Percentiles rank a stretch among this genome's conserved stretches.
These are phyloP conservation scores for Andricus grossulariae DNA, from an alignment of 1,140 invertebrate genomes.

Conservation along the genomic window DNA sequence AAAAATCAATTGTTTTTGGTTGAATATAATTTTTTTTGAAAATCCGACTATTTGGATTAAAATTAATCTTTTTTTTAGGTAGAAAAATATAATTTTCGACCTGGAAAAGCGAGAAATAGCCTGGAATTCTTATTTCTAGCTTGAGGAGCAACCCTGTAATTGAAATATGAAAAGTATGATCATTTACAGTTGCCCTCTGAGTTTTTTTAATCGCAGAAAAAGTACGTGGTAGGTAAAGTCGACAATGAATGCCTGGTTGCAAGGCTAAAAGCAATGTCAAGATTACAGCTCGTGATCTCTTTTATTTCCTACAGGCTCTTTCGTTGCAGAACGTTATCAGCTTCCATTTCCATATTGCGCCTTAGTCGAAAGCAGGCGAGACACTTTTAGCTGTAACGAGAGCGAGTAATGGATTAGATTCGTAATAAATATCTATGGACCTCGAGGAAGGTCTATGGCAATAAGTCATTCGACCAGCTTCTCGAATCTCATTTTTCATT, in stretches of 20 bases:
- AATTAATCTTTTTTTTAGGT: too few relatives aligned
- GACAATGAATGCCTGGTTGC: background rate
- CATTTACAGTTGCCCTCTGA: too few relatives aligned
- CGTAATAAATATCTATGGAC: conserved; percentile 9
- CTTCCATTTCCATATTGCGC: conserved; percentile 24
- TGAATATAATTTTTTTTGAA: too few relatives aligned
- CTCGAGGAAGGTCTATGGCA: background rate
- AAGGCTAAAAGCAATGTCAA: conserved; percentile 23
- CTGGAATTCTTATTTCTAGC: too few relatives aligned
- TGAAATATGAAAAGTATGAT: too few relatives aligned
- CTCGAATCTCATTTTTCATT: background rate
- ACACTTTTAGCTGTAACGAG: background rate
- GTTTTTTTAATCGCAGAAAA: background rate
- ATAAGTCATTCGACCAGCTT: conserved; percentile 1
- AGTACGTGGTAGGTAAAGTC: background rate
- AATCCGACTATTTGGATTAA: too few relatives aligned
- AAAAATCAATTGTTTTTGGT: too few relatives aligned
- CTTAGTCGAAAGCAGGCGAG: background rate
- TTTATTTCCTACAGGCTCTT: background rate
- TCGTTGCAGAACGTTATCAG: background rate
- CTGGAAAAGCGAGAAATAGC: too few relatives aligned
- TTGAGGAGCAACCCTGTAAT: too few relatives aligned
- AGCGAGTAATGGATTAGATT: conserved; percentile 22
- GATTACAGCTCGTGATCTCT: background rate
- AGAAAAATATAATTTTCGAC: too few relatives aligned